Evolutionary conservation across 92 coral and sea anemone genomes (phyloP).

Genomic region (Phenganax stokvisi): DNA sequence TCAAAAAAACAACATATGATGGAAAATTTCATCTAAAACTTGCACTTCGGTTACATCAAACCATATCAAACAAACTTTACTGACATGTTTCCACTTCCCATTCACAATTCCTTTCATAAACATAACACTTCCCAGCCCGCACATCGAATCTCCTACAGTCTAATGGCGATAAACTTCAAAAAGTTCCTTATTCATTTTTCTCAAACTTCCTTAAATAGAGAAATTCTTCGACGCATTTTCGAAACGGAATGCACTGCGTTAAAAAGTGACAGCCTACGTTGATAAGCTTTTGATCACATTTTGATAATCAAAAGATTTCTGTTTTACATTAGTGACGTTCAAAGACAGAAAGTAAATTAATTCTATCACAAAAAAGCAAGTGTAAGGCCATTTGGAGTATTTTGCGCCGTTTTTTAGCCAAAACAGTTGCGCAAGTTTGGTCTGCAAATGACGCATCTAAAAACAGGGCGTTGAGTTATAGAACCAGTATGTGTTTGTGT

Average conservation of each 20-base stretch:
- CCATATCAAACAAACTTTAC: background rate
- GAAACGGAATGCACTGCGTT: conserved; percentile 1
- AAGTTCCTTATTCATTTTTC: background rate
- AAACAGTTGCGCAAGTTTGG: too few species aligned
- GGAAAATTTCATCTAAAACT: background rate
- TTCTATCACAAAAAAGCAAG: too few species aligned
- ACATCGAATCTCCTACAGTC: too few species aligned
- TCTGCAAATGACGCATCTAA: too few species aligned
- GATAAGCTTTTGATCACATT: conserved; percentile 3
- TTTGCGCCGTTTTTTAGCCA: too few species aligned
- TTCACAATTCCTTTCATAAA: background rate
- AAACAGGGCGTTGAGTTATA: too few species aligned
- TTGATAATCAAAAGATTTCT: background rate
- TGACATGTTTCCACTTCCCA: background rate
- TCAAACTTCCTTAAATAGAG: background rate
- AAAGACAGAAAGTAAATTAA: too few species aligned
- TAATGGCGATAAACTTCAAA: too few species aligned
- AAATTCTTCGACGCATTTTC: background rate
- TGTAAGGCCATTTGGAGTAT: too few species aligned
- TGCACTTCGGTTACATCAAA: conserved; percentile 4
- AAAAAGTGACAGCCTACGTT: background rate
- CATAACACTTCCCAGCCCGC: background rate
- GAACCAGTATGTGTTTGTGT: too few species aligned
- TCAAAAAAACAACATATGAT: conserved; percentile 11
- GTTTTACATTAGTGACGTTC: too few species aligned